Evolutionary conservation across 2,113 vertebrate species (phyloP).

Genomic region (human): DNA sequence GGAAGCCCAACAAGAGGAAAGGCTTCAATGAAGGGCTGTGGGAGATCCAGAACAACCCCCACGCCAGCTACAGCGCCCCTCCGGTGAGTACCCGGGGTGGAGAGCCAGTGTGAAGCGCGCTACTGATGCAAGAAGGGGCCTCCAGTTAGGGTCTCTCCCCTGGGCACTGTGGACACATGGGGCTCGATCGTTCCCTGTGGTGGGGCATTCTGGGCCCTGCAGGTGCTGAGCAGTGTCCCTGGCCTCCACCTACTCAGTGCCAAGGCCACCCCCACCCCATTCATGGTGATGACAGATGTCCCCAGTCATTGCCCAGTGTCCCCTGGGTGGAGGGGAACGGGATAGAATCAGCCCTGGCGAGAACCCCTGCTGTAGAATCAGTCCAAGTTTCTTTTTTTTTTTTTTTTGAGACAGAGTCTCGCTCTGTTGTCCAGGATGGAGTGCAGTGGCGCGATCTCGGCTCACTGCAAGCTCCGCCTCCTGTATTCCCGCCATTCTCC

Average conservation of each 20-base stretch:
- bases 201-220: neutral
- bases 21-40: conserved; percentile 99
- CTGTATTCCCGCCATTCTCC: no score
- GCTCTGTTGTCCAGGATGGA: no score
- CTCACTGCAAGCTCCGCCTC: no score
- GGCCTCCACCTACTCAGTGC: neutral
- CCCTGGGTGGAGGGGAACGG: neutral
- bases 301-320: no score
- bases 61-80: conserved; percentile 95
- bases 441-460: fast-evolving
- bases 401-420: no score
- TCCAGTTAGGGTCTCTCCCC: neutral
- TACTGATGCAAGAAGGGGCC: neutral
- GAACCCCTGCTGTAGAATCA: neutral
- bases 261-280: no score
- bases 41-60: conserved; percentile 99
- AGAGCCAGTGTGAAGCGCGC: fast-evolving
- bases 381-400: neutral
- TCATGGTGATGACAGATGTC: neutral
- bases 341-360: neutral
- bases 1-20: conserved; percentile 99
- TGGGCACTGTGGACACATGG: fast-evolving
- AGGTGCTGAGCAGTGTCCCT: neutral
- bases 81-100: conserved; percentile 86
- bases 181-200: fast-evolving